phyloP scores from a whole-genome alignment of 2,113 vertebrate species.

The Holacanthus passer region DNA sequence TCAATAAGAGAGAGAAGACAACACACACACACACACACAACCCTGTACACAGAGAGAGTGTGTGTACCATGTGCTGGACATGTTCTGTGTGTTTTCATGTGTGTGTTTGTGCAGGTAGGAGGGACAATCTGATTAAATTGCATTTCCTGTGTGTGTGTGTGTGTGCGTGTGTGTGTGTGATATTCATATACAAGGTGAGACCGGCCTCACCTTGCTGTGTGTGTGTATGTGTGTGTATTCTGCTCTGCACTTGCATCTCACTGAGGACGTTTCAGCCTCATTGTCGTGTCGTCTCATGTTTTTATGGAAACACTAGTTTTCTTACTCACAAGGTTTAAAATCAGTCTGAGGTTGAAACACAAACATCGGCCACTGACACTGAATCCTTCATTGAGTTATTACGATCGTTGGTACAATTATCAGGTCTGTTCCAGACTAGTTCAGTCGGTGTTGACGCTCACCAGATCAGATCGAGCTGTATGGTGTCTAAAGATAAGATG shows the following conservation, averaged over 20 bases:
- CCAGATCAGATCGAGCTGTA: too few relatives aligned
- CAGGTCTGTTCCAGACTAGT: too few relatives aligned
- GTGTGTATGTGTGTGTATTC: slow-evolving; percentile 21
- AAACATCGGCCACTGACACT: too few relatives aligned
- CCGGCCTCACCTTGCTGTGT: slow-evolving; percentile 4
- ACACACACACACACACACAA: slow-evolving; percentile 32
- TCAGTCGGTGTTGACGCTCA: too few relatives aligned
- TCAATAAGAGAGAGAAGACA: slow-evolving; percentile 68
- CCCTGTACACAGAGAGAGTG: neutral
- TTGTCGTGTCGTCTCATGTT: too few relatives aligned
- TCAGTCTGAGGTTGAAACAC: too few relatives aligned
- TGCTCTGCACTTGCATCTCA: too few relatives aligned
- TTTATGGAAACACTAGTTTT: too few relatives aligned
- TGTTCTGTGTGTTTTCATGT: neutral
- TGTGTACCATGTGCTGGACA: neutral
- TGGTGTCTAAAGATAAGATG: too few relatives aligned
- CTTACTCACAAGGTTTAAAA: too few relatives aligned
- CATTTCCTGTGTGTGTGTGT: neutral
- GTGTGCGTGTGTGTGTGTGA: neutral
- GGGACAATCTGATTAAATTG: slow-evolving; percentile 30
- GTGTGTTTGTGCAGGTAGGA: neutral
- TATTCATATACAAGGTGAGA: slow-evolving; percentile 32
- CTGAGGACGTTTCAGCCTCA: neutral
- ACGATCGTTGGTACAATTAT: too few relatives aligned
- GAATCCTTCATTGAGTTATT: too few relatives aligned